These are phyloP conservation scores for Sarotherodon lohbergeri DNA, from an alignment of 2,113 vertebrate genomes.

Conservation along the genomic window DNA sequence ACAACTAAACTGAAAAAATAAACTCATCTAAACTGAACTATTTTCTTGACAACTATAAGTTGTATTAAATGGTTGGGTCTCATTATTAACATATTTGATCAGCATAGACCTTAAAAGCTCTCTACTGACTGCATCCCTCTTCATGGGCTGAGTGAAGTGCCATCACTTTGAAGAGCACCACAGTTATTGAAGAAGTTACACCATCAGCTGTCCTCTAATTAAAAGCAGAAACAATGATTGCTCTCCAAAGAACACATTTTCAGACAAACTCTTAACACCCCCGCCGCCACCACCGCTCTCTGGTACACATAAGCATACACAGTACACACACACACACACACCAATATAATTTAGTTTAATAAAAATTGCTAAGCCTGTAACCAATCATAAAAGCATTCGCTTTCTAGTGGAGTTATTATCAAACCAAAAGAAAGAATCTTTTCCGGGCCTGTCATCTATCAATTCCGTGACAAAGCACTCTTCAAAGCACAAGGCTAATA, in stretches of 20 bases:
- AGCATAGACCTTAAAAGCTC: constrained; percentile 12
- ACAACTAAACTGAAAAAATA: background rate
- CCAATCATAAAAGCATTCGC: background rate
- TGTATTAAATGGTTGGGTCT: constrained; percentile 23
- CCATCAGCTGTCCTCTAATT: constrained; percentile 43
- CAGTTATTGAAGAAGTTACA: constrained; percentile 27
- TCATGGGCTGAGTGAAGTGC: constrained; percentile 34
- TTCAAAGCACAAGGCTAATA: constrained; percentile 49
- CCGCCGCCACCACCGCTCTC: background rate
- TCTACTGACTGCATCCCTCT: constrained; percentile 12
- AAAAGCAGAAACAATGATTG: constrained; percentile 33
- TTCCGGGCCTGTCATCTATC: constrained; percentile 43
- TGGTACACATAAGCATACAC: background rate
- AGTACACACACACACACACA: background rate
- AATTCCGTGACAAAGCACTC: constrained; percentile 32
- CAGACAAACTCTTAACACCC: background rate
- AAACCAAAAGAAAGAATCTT: constrained; percentile 19
- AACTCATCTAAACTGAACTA: background rate
- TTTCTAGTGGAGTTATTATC: constrained; percentile 21
- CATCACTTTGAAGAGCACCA: constrained; percentile 41
- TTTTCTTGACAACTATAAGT: background rate
- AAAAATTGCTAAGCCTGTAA: background rate
- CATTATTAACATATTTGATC: constrained; percentile 32
- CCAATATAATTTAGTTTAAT: background rate
- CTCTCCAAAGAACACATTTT: constrained; percentile 23